These are phyloP conservation scores for Neotoma lepida DNA, from an alignment of 2,113 vertebrate genomes.

Conservation along the genomic window DNA sequence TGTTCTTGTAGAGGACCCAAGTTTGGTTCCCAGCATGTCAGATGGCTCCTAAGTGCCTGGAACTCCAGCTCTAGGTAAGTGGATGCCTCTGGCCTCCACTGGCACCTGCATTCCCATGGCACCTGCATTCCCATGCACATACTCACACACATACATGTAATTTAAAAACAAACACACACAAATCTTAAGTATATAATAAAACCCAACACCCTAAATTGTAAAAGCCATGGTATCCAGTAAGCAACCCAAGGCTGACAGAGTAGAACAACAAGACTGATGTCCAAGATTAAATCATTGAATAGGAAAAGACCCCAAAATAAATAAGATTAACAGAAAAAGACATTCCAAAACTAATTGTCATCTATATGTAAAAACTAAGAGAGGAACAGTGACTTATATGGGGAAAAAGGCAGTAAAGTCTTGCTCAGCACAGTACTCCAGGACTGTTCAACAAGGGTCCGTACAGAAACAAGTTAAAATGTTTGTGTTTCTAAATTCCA, in stretches of 20 bases:
- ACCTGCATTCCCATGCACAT: background rate
- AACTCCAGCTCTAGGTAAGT: background rate
- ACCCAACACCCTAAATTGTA: background rate
- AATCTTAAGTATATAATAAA: background rate
- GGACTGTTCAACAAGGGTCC: background rate
- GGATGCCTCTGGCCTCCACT: background rate
- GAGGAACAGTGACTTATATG: background rate
- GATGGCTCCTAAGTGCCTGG: background rate
- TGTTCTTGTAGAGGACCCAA: too few relatives aligned
- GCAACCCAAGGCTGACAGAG: background rate
- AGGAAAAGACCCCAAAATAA: conserved; percentile 7
- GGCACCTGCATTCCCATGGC: background rate
- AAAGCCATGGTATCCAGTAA: background rate
- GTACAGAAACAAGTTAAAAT: background rate
- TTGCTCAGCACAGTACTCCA: background rate
- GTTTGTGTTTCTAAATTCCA: background rate
- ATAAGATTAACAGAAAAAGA: conserved; percentile 7
- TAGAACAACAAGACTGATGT: background rate
- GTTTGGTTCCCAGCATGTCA: too few relatives aligned
- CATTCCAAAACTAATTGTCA: background rate
- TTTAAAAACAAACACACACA: background rate
- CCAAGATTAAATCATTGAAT: background rate
- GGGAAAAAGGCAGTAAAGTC: too few relatives aligned
- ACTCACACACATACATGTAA: background rate
- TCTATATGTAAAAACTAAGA: background rate